phyloP scores from a whole-genome alignment of 2,888 invertebrate genomes.

The Idaea straminata region DNA sequence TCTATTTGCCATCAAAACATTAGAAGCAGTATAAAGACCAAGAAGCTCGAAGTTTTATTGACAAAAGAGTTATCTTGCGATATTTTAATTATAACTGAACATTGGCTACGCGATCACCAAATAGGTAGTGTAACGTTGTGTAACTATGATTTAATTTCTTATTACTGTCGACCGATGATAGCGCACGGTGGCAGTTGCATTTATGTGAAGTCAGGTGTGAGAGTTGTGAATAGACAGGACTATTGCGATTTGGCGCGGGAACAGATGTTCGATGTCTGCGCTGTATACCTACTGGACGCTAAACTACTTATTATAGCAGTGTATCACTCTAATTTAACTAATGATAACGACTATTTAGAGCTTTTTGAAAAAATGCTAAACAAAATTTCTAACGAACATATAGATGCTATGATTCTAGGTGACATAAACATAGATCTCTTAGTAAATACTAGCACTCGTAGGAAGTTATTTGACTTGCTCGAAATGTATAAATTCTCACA shows the following conservation, averaged over 20 bases:
- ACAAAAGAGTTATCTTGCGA: too few species aligned
- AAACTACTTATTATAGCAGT: neutral
- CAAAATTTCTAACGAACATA: too few species aligned
- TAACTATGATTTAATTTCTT: neutral
- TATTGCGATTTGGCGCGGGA: neutral
- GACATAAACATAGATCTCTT: constrained; percentile 4
- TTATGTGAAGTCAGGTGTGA: neutral
- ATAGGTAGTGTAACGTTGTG: neutral
- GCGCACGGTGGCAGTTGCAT: constrained; percentile 5
- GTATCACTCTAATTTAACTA: neutral
- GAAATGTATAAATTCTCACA: too few species aligned
- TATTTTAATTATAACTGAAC: too few species aligned
- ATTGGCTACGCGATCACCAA: too few species aligned
- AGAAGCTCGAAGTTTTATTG: neutral
- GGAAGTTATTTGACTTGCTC: too few species aligned
- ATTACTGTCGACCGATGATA: neutral
- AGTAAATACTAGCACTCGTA: neutral
- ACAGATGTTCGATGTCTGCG: constrained; percentile 1
- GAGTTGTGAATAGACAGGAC: neutral
- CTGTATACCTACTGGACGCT: neutral
- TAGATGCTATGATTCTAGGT: neutral
- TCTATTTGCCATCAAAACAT: neutral
- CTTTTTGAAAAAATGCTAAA: too few species aligned
- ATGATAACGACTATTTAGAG: too few species aligned
- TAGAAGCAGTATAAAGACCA: neutral